Conservation (phyloP, 2,797 vertebrate species). For the Esox lucius region DNA sequence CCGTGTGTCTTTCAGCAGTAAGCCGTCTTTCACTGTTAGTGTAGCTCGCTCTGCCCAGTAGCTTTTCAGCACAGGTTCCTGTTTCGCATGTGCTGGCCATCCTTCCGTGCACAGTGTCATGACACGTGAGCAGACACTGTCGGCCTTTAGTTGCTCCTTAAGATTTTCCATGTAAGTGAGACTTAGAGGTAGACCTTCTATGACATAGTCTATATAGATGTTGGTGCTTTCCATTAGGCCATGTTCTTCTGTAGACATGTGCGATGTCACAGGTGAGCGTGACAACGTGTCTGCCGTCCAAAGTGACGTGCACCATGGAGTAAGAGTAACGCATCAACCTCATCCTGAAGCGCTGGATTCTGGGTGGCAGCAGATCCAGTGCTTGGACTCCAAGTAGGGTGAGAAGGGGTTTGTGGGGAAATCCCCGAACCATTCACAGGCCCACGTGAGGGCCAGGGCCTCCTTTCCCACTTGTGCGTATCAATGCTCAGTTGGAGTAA, state of each 20-base stretch:
- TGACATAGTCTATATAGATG: conserved; percentile 15
- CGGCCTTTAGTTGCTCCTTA: neutral
- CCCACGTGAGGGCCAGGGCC: conserved; percentile 17
- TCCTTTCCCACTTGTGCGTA: conserved; percentile 17
- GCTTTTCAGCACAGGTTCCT: neutral
- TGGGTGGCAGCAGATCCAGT: conserved; percentile 10
- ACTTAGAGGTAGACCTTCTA: conserved; percentile 11
- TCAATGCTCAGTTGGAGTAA: conserved; percentile 19
- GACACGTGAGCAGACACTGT: conserved; percentile 10
- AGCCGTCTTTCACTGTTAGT: neutral
- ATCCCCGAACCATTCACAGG: conserved; percentile 20
- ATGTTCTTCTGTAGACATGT: neutral
- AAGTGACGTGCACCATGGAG: conserved; percentile 15
- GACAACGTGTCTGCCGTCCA: conserved; percentile 18
- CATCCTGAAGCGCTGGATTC: conserved; percentile 17
- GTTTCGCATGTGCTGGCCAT: conserved; percentile 2
- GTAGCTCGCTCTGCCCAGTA: neutral
- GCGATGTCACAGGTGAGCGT: neutral
- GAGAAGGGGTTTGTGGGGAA: conserved; percentile 23
- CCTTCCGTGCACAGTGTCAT: conserved; percentile 17
- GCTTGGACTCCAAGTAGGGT: conserved; percentile 24
- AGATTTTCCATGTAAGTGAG: conserved; percentile 10
- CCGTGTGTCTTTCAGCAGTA: conserved; percentile 7
- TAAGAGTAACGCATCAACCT: conserved; percentile 25
- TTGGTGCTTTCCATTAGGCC: conserved; percentile 9